Percentiles rank a stretch among this genome's conserved stretches.
phyloP scores from a whole-genome alignment of 2,797 vertebrate genomes.

The Coregonus suidteri region DNA sequence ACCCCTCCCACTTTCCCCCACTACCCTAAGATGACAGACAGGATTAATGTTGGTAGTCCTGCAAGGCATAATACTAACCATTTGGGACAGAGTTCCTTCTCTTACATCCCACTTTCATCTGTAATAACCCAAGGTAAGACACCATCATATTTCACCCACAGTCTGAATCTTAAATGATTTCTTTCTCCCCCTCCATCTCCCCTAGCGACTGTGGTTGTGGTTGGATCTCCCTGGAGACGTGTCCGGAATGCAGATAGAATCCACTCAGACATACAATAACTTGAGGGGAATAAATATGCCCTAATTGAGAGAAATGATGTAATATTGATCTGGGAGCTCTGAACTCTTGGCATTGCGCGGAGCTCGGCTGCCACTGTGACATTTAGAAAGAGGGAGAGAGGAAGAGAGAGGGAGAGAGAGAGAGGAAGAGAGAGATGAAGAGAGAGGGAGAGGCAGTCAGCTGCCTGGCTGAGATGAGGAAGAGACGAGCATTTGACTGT shows the following conservation, averaged over 20 bases:
- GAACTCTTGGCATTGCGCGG: slow-evolving; percentile 56
- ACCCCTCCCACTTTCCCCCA: slow-evolving; percentile 6
- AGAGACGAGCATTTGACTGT: not conserved
- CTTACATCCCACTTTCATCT: slow-evolving; percentile 63
- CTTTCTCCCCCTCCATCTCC: slow-evolving; percentile 28
- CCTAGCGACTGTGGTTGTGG: slow-evolving; percentile 16
- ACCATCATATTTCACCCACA: slow-evolving; percentile 62
- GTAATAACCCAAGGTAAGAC: slow-evolving; percentile 66
- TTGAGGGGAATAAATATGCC: slow-evolving; percentile 70
- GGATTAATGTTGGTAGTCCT: slow-evolving; percentile 54
- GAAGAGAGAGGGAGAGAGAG: slow-evolving; percentile 18
- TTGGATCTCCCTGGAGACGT: slow-evolving; percentile 42
- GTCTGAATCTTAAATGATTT: slow-evolving; percentile 63
- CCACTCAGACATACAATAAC: slow-evolving; percentile 64
- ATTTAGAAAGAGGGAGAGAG: slow-evolving; percentile 65
- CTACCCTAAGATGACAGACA: slow-evolving; percentile 53
- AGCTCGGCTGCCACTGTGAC: slow-evolving; percentile 58
- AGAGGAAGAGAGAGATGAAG: slow-evolving; percentile 20
- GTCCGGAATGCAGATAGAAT: slow-evolving; percentile 69
- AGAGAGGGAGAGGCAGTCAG: slow-evolving; percentile 34
- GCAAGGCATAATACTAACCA: slow-evolving; percentile 62
- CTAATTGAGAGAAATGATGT: slow-evolving; percentile 74
- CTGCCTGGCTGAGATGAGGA: not conserved
- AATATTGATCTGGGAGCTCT: slow-evolving; percentile 65
- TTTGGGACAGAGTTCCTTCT: slow-evolving; percentile 60